Conservation (phyloP, 2,113 vertebrate genomes). For the Actenoides hombroni region DNA sequence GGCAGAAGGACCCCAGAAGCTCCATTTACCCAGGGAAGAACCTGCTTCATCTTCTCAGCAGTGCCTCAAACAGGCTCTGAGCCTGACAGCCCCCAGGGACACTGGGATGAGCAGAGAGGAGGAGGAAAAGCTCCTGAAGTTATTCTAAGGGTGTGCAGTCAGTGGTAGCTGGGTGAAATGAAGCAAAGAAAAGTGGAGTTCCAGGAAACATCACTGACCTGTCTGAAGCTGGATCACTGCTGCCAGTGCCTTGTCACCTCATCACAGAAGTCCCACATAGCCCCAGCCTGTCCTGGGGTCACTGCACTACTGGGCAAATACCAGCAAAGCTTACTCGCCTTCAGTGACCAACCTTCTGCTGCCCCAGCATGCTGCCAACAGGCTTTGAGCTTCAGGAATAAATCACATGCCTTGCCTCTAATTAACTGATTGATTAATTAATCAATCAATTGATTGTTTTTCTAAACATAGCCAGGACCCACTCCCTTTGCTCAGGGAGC, state of each 20-base stretch:
- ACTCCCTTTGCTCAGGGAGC: not conserved
- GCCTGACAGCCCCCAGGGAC: slow-evolving; percentile 41
- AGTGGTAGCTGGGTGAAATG: fast-evolving
- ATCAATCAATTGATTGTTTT: not conserved
- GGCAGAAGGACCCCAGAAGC: not conserved
- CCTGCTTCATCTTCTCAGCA: slow-evolving; percentile 5
- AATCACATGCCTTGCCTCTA: not conserved
- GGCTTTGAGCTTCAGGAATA: not conserved
- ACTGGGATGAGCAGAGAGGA: not conserved
- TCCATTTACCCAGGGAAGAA: not conserved
- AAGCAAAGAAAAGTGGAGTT: not conserved
- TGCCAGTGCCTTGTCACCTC: fast-evolving
- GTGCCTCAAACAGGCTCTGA: slow-evolving; percentile 27
- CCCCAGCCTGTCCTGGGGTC: not conserved
- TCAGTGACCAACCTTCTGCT: no score
- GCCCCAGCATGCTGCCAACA: fast-evolving
- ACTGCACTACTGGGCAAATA: fast-evolving
- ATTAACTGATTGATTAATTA: not conserved
- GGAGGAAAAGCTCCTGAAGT: not conserved
- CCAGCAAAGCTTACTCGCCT: no score
- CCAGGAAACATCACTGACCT: not conserved
- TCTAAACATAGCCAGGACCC: not conserved
- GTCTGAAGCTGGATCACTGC: fast-evolving
- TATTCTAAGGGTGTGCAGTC: fast-evolving
- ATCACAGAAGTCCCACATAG: fast-evolving